Evolutionary conservation across 1,140 invertebrate genomes (phyloP), one percentile per base, ranked within the genome.

Genomic region (Drosophila quadrilineata): DNA sequence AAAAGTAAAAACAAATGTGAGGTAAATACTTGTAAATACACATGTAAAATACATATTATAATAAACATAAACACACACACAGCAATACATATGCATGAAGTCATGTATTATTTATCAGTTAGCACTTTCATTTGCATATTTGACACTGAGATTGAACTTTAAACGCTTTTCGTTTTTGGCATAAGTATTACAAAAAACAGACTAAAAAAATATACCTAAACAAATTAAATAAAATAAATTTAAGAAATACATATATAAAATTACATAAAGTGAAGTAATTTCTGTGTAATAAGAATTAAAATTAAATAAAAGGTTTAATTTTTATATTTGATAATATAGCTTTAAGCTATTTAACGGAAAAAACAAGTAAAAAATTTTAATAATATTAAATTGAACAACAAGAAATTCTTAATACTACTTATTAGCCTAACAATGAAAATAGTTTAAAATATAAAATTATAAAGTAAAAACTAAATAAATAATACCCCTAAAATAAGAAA

Each of bases 1-100:
- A 21, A 40, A 52, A 33, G 22, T 31, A 22, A 41, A 54, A 60
- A 50, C 19, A 17, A n/a, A n/a, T n/a, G n/a, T n/a, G n/a, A n/a
- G 31, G 22, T 36, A 31, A 53, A 62, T 57, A 46, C 26, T 71
- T 67, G 26, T 46, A 64, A 77, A 72, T 46, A 36, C 22, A 19
- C 49, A 36, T 53, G 43, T 48, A n/a, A n/a, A n/a, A n/a, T n/a
- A 17, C 22, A 14, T 14, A 58, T 28, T 26, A 45, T 28, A 74
- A 69, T 45, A 21, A 10, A 43, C 48, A 29, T 24, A 19, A n/a
- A n/a, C n/a, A n/a, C n/a, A n/a, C n/a, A n/a, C n/a, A n/a, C n/a
- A n/a, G n/a, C n/a, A n/a, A n/a, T n/a, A n/a, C n/a, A n/a, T n/a
- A n/a, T n/a, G n/a, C n/a, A n/a, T n/a, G n/a, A n/a, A n/a, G n/a